Evolutionary conservation across 1,140 invertebrate genomes (phyloP), one percentile per base, ranked within the genome.

Genomic region (Samia ricini): DNA sequence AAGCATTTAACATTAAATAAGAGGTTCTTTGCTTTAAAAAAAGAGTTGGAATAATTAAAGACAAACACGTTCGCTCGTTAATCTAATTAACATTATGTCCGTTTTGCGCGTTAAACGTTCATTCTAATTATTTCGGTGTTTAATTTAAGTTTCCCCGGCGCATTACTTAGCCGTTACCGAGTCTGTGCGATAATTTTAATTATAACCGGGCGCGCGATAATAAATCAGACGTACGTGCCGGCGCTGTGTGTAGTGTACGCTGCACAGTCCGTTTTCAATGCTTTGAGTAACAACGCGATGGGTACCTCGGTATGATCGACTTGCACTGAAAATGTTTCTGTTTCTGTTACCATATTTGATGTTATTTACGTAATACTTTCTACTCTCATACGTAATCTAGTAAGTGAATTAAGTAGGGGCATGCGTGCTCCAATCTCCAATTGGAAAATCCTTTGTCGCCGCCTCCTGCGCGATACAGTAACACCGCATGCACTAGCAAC

Each of bases 121-220:
- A 36, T 23, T 52, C 26, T 18, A 19, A 57, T 20, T 20, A 52
- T n/a, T n/a, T 20, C 26, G 23, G 56, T 60, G 64, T 61, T 66
- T 66, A 61, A 66, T 59, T 61, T 66, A 51, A 58, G 61, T 61
- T 57, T 49, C n/a, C 60, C 26, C 23, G 26, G 29, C 54, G 56
- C 60, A 36, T 36, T 33, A 54, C 49, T 49, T 49, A 52, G 52
- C 18, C 50, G 56, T 33, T n/a, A 51, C 8, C 19, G 5, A 33
- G 18, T 26, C 33, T 23, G 18, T 20, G 61, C 42, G 60, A 66
- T 66, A 58, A 62, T 66, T 66, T 61, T 66, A 66, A 66, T 66
- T 66, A 66, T 49, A 36, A 60, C 15, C 29, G 19, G n/a, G n/a
- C n/a, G 18, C 21, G 52, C 26, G 29, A 48, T 54, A 12, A 61